Evolutionary conservation across 2,888 invertebrate species (phyloP).

Genomic region (Pyrrhosoma nymphula): DNA sequence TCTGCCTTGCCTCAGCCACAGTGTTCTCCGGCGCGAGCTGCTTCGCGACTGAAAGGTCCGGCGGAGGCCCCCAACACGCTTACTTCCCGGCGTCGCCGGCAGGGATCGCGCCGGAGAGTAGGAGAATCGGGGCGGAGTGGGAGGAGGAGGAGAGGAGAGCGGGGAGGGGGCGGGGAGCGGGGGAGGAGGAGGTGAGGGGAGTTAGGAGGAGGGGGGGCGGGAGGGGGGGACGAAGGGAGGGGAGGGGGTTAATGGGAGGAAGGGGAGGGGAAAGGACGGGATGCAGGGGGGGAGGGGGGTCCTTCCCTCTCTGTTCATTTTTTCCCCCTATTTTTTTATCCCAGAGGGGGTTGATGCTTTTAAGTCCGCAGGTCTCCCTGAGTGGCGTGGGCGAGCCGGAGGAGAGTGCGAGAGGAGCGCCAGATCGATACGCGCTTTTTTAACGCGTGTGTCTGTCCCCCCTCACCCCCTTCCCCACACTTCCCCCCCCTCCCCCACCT

Average conservation of each 20-base stretch:
- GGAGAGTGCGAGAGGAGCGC: not conserved
- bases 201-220: not conserved
- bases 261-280: not conserved
- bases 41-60: conserved; percentile 65
- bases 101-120: conserved; percentile 63
- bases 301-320: not conserved
- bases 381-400: conserved; percentile 55
- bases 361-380: conserved; percentile 53
- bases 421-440: conserved; percentile 62
- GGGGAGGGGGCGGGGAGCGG: not conserved
- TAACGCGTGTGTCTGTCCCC: conserved; percentile 46
- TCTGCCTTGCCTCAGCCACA: not conserved
- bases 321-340: not conserved
- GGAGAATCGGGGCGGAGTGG: not conserved
- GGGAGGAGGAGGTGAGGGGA: not conserved
- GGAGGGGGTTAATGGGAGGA: not conserved
- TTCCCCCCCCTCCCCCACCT: not conserved
- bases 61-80: conserved; percentile 53
- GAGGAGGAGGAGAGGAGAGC: not conserved
- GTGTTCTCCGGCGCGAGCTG: conserved; percentile 47
- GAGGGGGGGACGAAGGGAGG: not conserved
- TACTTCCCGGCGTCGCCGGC: conserved; percentile 65
- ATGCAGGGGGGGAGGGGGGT: not conserved
- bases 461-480: not conserved
- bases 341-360: conserved; percentile 59